phyloP scores from a whole-genome alignment of 2,113 vertebrate species.

The Xiphophorus hellerii region DNA sequence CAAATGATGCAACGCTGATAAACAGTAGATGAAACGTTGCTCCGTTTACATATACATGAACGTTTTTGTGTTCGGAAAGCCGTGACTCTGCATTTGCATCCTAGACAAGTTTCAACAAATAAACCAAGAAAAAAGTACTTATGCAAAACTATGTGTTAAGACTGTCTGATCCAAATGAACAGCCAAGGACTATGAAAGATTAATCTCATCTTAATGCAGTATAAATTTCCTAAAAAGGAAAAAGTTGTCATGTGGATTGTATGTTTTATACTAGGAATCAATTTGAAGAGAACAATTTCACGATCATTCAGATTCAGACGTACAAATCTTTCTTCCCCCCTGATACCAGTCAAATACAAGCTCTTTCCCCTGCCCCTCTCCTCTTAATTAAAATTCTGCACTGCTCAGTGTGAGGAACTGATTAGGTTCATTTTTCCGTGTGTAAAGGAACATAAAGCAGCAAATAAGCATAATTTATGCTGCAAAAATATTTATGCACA shows the following conservation, averaged over 20 bases:
- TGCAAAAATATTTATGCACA: not conserved
- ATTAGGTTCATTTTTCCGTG: constrained; percentile 15
- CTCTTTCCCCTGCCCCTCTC: constrained; percentile 6
- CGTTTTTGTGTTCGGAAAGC: not conserved
- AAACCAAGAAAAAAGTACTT: not conserved
- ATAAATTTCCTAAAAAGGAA: constrained; percentile 5
- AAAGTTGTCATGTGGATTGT: not conserved
- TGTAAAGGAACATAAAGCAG: not conserved
- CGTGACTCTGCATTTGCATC: constrained; percentile 3
- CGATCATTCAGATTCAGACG: not conserved
- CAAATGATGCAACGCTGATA: constrained; percentile 15
- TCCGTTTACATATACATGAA: constrained; percentile 2
- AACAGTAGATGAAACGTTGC: not conserved
- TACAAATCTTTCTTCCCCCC: not conserved
- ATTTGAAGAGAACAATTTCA: constrained; percentile 1
- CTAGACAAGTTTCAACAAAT: constrained; percentile 5
- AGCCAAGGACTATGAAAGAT: not conserved
- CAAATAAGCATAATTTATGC: not conserved
- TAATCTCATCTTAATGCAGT: not conserved
- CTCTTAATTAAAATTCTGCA: constrained; percentile 25
- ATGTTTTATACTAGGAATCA: constrained; percentile 5
- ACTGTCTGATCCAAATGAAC: not conserved
- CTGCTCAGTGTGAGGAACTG: constrained; percentile 8
- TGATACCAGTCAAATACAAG: not conserved
- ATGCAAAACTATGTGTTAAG: not conserved